Evolutionary conservation across 2,888 invertebrate species (phyloP), one percentile per base, ranked within the genome.

Genomic region (Eucera pruinosa): DNA sequence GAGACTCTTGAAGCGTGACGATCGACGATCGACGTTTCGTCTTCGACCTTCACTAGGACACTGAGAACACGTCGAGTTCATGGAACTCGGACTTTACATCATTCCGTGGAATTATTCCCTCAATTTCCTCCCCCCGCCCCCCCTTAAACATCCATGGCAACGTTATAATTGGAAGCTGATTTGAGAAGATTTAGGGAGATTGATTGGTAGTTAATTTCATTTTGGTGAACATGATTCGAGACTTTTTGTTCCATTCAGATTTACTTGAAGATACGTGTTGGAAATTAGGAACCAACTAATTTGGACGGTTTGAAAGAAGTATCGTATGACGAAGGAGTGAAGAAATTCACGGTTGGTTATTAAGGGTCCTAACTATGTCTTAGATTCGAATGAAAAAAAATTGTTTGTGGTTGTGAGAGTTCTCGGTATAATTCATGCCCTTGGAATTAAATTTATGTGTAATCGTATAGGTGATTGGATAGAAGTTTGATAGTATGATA

Each of bases 31-130:
- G 71, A 45, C 60, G 65, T 39, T 77, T 67, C 60, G 18, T 58
- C 41, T n/a, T 72, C 78, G 81, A 52, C 78, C 83, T 84, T 81
- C 76, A 52, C 78, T 77, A 77, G 79, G 83, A 69, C 74, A 58
- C 50, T 39, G 11, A 52, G 36, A 43, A 36, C 52, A 23, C 41
- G 23, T 62, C 30, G 47, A 9, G n/a, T 61, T 52, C 30, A 13
- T 11, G 4, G 11, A 23, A 41, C 7, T n/a, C 27, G 30, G 36
- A 13, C 39, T 20, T 23, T n/a, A 7, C 27, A 13, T 20, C 7
- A 1, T 39, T 15, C 15, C 3, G 2, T 13, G n/a, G 39, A 27
- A 23, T 45, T 15, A n/a, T 48, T 50, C 2, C 7, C 9, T 30
- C 23, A 11, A 20, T 36, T 36, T 36, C 11, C 9, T 36, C 11